Percentiles rank a stretch among this genome's conserved stretches.
These are phyloP conservation scores for Volucella inflata DNA, from an alignment of 2,888 invertebrate species.

Conservation along the genomic window DNA sequence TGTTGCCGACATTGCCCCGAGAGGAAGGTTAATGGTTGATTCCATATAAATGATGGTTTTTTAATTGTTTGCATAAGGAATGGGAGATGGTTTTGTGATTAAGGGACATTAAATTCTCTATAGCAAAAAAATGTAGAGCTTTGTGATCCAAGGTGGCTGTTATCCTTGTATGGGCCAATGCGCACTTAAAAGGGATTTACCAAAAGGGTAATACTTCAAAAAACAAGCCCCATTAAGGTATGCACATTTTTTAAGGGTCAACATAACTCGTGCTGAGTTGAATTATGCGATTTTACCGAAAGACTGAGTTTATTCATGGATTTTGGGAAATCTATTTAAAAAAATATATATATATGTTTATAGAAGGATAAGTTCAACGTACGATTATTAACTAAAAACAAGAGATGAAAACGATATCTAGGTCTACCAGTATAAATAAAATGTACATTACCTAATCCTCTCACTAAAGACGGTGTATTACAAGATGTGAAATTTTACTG, in stretches of 20 bases:
- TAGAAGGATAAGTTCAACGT: too few relatives aligned
- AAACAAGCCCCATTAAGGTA: neutral
- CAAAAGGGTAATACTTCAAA: slow-evolving; percentile 41
- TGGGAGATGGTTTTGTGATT: slow-evolving; percentile 51
- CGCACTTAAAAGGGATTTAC: slow-evolving; percentile 27
- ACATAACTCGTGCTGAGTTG: too few relatives aligned
- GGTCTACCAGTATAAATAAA: too few relatives aligned
- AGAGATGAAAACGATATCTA: too few relatives aligned
- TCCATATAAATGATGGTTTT: slow-evolving; percentile 65
- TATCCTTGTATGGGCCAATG: slow-evolving; percentile 9
- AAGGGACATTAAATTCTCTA: slow-evolving; percentile 33
- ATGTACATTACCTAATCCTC: too few relatives aligned
- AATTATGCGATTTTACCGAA: too few relatives aligned
- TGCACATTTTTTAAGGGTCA: slow-evolving; percentile 6
- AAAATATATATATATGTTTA: too few relatives aligned
- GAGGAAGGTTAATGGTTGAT: slow-evolving; percentile 61
- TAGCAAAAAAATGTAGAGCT: slow-evolving; percentile 12
- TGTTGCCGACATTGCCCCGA: slow-evolving; percentile 24
- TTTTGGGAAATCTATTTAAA: too few relatives aligned
- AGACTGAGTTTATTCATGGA: too few relatives aligned
- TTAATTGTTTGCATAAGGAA: slow-evolving; percentile 64
- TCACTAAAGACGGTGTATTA: too few relatives aligned
- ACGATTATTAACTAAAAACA: too few relatives aligned
- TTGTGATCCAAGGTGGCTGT: neutral
- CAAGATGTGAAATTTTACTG: too few relatives aligned